A percentile compares a stretch with the other conserved stretches of the same genome.
These are phyloP conservation scores for Stenoptilia bipunctidactyla DNA, from an alignment of 2,888 invertebrate genomes.

Conservation along the genomic window DNA sequence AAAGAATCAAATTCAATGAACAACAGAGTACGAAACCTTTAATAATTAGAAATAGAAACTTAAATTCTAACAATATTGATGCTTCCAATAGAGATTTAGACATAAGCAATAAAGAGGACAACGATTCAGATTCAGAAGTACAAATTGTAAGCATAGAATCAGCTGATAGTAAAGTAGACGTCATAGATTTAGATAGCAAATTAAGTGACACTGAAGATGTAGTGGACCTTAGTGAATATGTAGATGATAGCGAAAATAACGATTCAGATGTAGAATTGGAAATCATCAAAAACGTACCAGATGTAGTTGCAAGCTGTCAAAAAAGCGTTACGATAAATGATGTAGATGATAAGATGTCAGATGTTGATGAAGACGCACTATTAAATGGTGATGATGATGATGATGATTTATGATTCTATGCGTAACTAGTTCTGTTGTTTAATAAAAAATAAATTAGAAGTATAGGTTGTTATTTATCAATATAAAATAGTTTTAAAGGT, in stretches of 20 bases:
- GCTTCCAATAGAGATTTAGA: constrained; percentile 21
- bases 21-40: constrained; percentile 42
- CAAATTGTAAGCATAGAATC: constrained; percentile 43
- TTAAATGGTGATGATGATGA: constrained; percentile 24
- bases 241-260: constrained; percentile 32
- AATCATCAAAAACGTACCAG: constrained; percentile 48
- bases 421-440: no score
- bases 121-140: constrained; percentile 52
- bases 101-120: constrained; percentile 24
- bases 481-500: no score
- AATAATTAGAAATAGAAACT: constrained; percentile 40
- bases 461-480: no score
- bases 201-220: constrained; percentile 19
- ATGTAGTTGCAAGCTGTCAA: constrained; percentile 56
- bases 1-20: constrained; percentile 44
- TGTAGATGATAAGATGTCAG: not conserved
- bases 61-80: constrained; percentile 20
- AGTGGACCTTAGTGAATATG: constrained; percentile 50
- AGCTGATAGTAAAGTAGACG: constrained; percentile 29
- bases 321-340: constrained; percentile 18
- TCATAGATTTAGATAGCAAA: constrained; percentile 37
- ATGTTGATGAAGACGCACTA: constrained; percentile 33
- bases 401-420: constrained; percentile 37
- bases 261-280: constrained; percentile 34
- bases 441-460: no score